Conservation (phyloP, 2,797 vertebrate genomes). For the Macropodus opercularis region DNA sequence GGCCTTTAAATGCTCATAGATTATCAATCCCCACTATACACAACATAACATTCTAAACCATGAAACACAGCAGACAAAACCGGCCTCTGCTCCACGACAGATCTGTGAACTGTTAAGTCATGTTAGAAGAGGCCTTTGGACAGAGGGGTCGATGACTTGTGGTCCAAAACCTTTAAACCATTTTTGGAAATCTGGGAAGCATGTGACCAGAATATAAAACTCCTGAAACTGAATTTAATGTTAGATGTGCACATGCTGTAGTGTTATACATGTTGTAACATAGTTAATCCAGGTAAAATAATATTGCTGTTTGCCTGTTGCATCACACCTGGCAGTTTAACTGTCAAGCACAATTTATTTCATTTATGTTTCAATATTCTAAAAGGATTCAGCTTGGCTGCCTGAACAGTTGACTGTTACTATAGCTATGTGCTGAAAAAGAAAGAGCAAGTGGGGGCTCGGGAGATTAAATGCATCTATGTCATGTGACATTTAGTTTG, state of each 20-base stretch:
- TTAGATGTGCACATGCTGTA: neutral
- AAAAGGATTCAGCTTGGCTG: neutral
- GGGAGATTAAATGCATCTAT: conserved; percentile 73
- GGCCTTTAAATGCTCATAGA: neutral
- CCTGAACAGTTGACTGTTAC: conserved; percentile 17
- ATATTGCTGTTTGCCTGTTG: conserved; percentile 67
- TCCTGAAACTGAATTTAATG: neutral
- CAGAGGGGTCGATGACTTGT: conserved; percentile 14
- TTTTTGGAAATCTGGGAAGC: neutral
- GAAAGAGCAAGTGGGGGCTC: conserved; percentile 48
- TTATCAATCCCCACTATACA: accelerated
- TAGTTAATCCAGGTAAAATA: conserved; percentile 1
- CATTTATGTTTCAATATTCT: too few species aligned
- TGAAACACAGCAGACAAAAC: neutral
- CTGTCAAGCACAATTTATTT: too few species aligned
- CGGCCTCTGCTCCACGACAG: neutral
- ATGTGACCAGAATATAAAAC: neutral
- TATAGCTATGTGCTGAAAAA: conserved; percentile 40
- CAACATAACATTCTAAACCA: neutral
- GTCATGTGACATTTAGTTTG: conserved; percentile 86
- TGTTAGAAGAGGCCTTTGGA: conserved; percentile 10
- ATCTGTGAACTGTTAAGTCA: neutral
- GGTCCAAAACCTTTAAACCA: neutral
- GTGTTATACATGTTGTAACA: neutral
- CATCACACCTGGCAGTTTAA: conserved; percentile 59